These are phyloP conservation scores for Aelia acuminata DNA, from an alignment of 2,888 invertebrate genomes.

Conservation along the genomic window DNA sequence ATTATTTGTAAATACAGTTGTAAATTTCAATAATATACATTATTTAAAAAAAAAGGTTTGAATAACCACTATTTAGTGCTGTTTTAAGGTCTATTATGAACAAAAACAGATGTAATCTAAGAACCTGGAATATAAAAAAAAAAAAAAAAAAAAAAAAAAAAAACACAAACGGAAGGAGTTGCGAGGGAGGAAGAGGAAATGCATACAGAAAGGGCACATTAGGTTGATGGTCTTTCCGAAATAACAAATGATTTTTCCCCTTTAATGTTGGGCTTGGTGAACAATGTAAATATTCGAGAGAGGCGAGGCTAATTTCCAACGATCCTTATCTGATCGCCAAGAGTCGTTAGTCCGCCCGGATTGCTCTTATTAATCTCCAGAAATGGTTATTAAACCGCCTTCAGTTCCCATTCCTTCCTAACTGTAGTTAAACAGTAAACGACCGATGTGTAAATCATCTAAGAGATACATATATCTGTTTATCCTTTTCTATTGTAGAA, in stretches of 20 bases:
- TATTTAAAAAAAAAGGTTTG: too few relatives aligned
- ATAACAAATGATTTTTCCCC: slow-evolving; percentile 7
- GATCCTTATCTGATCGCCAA: background rate
- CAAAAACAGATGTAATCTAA: background rate
- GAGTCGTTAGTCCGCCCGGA: background rate
- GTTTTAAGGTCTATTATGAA: background rate
- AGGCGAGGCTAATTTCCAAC: slow-evolving; percentile 1
- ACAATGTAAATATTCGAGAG: slow-evolving; percentile 40
- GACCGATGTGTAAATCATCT: background rate
- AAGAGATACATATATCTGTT: too few relatives aligned
- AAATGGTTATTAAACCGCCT: background rate
- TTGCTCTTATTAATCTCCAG: background rate
- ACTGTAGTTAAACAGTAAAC: background rate
- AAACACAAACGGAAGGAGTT: too few relatives aligned
- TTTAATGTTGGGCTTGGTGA: background rate
- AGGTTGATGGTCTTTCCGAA: slow-evolving; percentile 1
- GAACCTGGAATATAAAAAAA: background rate
- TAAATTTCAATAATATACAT: too few relatives aligned
- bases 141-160: background rate
- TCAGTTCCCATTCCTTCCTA: background rate
- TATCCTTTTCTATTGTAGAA: too few relatives aligned
- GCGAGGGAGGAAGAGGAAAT: background rate
- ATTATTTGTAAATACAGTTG: too few relatives aligned
- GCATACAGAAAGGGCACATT: slow-evolving; percentile 12
- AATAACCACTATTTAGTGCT: too few relatives aligned